Evolutionary conservation across 2,113 vertebrate genomes (phyloP), one percentile per base, ranked within the genome.

Genomic region (Piaya cayana): DNA sequence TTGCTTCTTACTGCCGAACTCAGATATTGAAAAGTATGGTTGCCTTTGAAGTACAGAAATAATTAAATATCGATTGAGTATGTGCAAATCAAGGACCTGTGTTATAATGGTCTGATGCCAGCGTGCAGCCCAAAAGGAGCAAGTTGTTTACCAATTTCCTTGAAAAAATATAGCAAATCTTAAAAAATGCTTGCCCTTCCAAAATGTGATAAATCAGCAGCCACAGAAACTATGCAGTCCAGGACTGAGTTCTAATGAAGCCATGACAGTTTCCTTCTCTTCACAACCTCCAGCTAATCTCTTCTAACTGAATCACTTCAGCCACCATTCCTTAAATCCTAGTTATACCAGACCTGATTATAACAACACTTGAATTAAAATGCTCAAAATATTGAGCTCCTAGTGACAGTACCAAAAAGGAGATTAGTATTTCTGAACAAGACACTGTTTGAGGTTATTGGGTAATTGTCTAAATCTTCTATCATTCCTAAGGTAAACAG

Each of bases 401-500:
- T 36, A 6, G 47, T 8, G 47, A 37, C 3, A 3, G 43, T 42
- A 25, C 59, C 6, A 2, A 32, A 55, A 62, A 81, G 22, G 43
- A 91, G 53, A 58, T 25, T 5, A 42, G 39, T 27, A 34, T 50
- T 91, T 91, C 70, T 8, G 0, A 4, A 71, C 29, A 84, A 80
- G 74, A 82, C 56, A 10, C 29, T 65, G 27, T 87, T 71, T 72
- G 62, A 90, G 55, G 26, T 62, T 94, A 60, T 60, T 65, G 52
- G 37, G 37, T 50, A 94, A 95, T 91, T 95, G 88, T 89, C 90
- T 91, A 78, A 94, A 81, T 85, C 89, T 92, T 93, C 88, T 94
- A 82, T 92, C 80, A 95, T 70, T 95, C 79, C 93, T 93, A 87
- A 96, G 88, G 91, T 82, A 96, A 96, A 94, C 94, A 90, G 71